Conservation (phyloP, 2,797 vertebrate species). For the Hoplostethus mediterraneus region DNA sequence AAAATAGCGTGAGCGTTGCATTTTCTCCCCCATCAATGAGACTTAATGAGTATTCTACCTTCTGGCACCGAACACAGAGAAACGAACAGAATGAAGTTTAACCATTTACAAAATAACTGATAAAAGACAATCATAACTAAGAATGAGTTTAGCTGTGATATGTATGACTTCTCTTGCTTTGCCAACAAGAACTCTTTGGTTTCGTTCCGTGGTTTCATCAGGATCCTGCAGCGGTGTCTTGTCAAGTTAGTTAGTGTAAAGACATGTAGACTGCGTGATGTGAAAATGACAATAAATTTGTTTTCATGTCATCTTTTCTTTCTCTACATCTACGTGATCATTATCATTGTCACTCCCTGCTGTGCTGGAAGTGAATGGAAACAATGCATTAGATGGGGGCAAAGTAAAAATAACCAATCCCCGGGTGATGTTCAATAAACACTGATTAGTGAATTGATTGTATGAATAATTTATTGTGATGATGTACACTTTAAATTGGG, state of each 20-base stretch:
- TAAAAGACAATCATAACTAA: slow-evolving; percentile 46
- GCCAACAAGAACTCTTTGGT: background rate
- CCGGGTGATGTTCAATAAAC: slow-evolving; percentile 68
- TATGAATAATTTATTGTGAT: slow-evolving; percentile 78
- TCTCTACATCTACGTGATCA: slow-evolving; percentile 59
- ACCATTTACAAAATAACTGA: slow-evolving; percentile 53
- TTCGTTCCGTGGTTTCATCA: slow-evolving; percentile 42
- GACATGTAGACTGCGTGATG: slow-evolving; percentile 25
- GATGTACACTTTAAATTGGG: slow-evolving; percentile 66
- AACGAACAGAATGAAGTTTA: slow-evolving; percentile 57
- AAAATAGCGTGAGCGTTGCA: slow-evolving; percentile 74
- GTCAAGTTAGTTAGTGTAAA: slow-evolving; percentile 15
- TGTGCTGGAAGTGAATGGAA: slow-evolving; percentile 70
- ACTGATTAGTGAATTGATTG: slow-evolving; percentile 77
- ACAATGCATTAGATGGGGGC: slow-evolving; percentile 57
- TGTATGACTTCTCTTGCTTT: slow-evolving; percentile 47
- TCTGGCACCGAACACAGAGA: slow-evolving; percentile 52
- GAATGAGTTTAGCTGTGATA: slow-evolving; percentile 44
- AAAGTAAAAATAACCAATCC: slow-evolving; percentile 68
- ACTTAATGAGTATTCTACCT: slow-evolving; percentile 79
- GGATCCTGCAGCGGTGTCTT: slow-evolving; percentile 27
- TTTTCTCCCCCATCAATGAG: slow-evolving; percentile 71
- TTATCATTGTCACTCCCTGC: slow-evolving; percentile 69
- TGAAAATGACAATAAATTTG: too few species aligned
- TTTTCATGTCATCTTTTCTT: slow-evolving; percentile 37